Evolutionary conservation across 2,113 vertebrate genomes (phyloP), one percentile per base, ranked within the genome.

Genomic region (Elephantulus edwardii): DNA sequence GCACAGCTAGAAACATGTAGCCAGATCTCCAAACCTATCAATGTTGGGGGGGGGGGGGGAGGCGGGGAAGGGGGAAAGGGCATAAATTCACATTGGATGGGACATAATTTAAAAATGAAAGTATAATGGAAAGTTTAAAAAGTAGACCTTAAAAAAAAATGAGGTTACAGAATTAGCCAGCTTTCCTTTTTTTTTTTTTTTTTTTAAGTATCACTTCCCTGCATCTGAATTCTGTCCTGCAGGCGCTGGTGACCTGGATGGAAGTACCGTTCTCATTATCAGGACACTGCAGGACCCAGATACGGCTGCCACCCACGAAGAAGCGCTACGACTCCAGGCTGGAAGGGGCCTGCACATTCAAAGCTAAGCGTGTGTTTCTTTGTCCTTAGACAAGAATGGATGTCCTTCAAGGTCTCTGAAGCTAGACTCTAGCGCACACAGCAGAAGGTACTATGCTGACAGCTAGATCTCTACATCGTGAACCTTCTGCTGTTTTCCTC

Each of bases 171-270:
- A 92, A 95, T 70, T 94, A 96, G 89, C 62, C 48, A 44, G 35
- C 81, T 80, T 81, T 79, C 85, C 89, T 35, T 26, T 66, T 60
- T 33, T 42, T 44, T 28, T 48, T 76, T 86, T 96, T 96, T 92
- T 96, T 96, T 92, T 92, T 72, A 88, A 33, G 11, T 81, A 48
- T 80, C 80, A 54, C 84, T 93, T 92, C 62, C 75, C 89, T 58
- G 66, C 54, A 87, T 50, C 68, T 84, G 85, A 89, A 88, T 91
- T 91, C 86, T 96, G 50, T 94, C 91, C 85, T 91, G 52, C 82
- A 92, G 84, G 89, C 95, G 91, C 50, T 50, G 19, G 24, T 96
- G 93, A 96, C 95, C 94, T 96, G 94, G 10, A 96, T 86, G 92
- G 56, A 91, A 86, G 52, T 52, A 68, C 82, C 58, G 91, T n/a